Percentiles rank a stretch among this genome's conserved stretches.
These are phyloP conservation scores for Pycnomerus fuliginosus DNA, from an alignment of 2,888 invertebrate genomes.

Conservation along the genomic window DNA sequence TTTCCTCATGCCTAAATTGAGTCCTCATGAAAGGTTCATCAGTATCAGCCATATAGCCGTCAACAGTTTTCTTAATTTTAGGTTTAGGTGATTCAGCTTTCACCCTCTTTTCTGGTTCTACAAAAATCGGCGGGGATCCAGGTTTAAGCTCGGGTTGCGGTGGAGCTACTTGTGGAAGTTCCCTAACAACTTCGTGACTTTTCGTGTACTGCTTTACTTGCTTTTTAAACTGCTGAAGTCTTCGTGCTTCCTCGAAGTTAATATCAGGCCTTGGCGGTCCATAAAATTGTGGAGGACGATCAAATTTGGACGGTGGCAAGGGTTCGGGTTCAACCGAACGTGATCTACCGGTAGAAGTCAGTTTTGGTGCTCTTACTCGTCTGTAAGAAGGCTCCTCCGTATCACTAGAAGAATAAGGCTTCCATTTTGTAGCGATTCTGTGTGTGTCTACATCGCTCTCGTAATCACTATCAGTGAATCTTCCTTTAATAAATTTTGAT, in stretches of 20 bases:
- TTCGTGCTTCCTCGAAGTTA: slow-evolving; percentile 42
- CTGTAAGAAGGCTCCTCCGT: slow-evolving; percentile 62
- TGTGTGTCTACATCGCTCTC: slow-evolving; percentile 64
- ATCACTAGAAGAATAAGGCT: slow-evolving; percentile 64
- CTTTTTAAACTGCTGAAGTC: slow-evolving; percentile 40
- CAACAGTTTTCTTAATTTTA: slow-evolving; percentile 55
- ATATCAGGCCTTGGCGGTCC: slow-evolving; percentile 50
- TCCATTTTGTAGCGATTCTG: slow-evolving; percentile 57
- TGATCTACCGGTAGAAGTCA: slow-evolving; percentile 54
- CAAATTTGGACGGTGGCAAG: slow-evolving; percentile 58
- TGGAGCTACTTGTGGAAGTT: slow-evolving; percentile 26
- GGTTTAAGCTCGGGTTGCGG: slow-evolving; percentile 49
- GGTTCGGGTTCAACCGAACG: slow-evolving; percentile 60
- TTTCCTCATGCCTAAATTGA: slow-evolving; percentile 35
- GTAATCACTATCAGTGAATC: slow-evolving; percentile 65
- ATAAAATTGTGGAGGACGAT: slow-evolving; percentile 53
- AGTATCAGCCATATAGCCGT: slow-evolving; percentile 71
- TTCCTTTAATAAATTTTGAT: slow-evolving; percentile 59
- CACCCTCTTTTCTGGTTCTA: slow-evolving; percentile 38
- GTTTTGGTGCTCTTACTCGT: slow-evolving; percentile 57
- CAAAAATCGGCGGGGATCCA: slow-evolving; percentile 50
- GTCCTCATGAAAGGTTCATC: slow-evolving; percentile 58
- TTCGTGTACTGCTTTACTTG: slow-evolving; percentile 41
- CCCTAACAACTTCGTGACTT: slow-evolving; percentile 36
- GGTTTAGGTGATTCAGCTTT: slow-evolving; percentile 57